A percentile compares a stretch with the other conserved stretches of the same genome.
Conservation (phyloP, 53 echinoderm and acorn worm genomes). For the Pentamera pediparva region DNA sequence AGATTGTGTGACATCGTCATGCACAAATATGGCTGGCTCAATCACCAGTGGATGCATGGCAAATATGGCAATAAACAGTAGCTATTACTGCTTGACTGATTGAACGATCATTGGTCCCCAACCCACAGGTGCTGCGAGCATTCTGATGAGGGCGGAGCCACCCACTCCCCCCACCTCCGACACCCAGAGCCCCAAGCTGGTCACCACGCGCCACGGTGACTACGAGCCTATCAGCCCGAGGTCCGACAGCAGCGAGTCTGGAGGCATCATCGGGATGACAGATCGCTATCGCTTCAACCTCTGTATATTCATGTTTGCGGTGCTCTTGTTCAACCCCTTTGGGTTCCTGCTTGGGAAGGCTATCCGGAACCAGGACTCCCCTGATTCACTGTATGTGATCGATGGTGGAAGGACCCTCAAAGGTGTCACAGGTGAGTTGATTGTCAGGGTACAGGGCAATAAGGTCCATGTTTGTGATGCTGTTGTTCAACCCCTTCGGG, state of each 20-base stretch:
- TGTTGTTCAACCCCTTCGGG: slow-evolving; percentile 88
- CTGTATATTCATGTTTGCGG: slow-evolving; percentile 96
- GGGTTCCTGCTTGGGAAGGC: slow-evolving; percentile 69
- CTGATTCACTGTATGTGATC: not conserved
- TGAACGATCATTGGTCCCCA: too few relatives aligned
- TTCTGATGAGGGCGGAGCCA: slow-evolving; percentile 47
- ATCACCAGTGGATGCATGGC: too few relatives aligned
- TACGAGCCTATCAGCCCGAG: slow-evolving; percentile 36
- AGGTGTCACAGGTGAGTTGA: slow-evolving; percentile 53
- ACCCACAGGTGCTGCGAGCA: slow-evolving; percentile 22
- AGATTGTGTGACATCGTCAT: too few relatives aligned
- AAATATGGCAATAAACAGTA: too few relatives aligned
- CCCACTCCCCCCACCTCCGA: slow-evolving; percentile 89
- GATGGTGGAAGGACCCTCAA: slow-evolving; percentile 38
- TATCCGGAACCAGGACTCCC: slow-evolving; percentile 18
- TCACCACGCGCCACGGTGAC: slow-evolving; percentile 45
- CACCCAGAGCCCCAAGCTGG: slow-evolving; percentile 68
- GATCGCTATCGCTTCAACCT: slow-evolving; percentile 77
- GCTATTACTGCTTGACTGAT: too few relatives aligned
- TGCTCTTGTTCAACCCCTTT: slow-evolving; percentile 87
- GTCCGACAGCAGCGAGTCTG: slow-evolving; percentile 11
- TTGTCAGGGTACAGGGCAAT: too few relatives aligned
- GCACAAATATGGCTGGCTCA: too few relatives aligned
- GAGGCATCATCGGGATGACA: slow-evolving; percentile 39
- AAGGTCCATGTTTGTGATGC: slow-evolving; percentile 94